These are phyloP conservation scores for Pyrocephalus nanus DNA, from an alignment of 2,797 vertebrate species.

Conservation along the genomic window DNA sequence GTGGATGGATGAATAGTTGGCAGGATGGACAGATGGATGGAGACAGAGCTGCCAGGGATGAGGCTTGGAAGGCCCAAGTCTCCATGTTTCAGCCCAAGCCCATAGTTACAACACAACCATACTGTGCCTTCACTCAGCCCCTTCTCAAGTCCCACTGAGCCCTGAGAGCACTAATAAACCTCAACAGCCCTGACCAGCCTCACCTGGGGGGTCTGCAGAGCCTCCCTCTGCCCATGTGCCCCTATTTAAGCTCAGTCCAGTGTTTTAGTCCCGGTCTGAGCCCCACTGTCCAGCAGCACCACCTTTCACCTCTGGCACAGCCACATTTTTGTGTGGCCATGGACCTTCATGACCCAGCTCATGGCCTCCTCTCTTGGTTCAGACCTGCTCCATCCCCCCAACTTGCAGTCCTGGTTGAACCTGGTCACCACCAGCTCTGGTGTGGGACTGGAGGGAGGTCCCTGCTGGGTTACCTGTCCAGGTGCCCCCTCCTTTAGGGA, in stretches of 20 bases:
- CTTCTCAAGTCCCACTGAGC: background rate
- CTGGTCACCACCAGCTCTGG: background rate
- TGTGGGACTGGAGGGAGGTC: background rate
- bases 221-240: background rate
- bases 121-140: no score
- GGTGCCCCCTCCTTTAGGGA: background rate
- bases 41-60: background rate
- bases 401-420: background rate
- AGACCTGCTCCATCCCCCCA: background rate
- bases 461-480: accelerated
- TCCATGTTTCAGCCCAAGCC: background rate
- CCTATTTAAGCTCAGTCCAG: background rate
- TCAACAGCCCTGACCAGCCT: background rate
- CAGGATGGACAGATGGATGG: background rate
- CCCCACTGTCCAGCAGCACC: accelerated
- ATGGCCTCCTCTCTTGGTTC: background rate
- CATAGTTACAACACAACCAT: accelerated
- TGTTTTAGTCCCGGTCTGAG: background rate
- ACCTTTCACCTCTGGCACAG: accelerated
- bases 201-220: background rate
- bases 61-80: accelerated
- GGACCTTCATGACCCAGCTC: no score
- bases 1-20: background rate
- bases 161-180: background rate
- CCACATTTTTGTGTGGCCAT: accelerated